Conservation (phyloP, 2,113 vertebrate species). For the Melierax canorus region DNA sequence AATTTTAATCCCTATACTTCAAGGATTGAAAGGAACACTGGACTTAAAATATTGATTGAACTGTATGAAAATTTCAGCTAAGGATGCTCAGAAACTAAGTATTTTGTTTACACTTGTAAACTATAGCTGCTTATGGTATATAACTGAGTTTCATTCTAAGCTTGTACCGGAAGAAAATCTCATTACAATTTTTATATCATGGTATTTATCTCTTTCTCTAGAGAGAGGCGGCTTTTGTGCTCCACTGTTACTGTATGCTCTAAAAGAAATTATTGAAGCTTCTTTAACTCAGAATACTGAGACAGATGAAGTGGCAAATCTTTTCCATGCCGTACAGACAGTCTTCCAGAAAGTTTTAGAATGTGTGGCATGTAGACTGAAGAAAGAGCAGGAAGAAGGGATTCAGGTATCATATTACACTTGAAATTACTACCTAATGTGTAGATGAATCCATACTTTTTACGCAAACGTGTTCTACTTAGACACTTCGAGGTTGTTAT, state of each 20-base stretch:
- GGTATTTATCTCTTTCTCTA: constrained; percentile 48
- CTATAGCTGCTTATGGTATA: not conserved
- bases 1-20: not conserved
- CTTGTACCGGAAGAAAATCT: not conserved
- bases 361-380: constrained; percentile 73
- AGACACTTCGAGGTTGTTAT: not conserved
- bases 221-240: constrained; percentile 79
- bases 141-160: not conserved
- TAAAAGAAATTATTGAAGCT: constrained; percentile 81
- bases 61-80: not conserved
- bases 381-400: constrained; percentile 78
- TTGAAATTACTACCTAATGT: not conserved
- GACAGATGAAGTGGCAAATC: constrained; percentile 49
- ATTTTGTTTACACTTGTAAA: not conserved
- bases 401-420: constrained; percentile 71
- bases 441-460: not conserved
- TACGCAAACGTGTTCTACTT: not conserved
- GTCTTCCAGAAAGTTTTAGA: constrained; percentile 89
- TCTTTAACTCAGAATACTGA: constrained; percentile 49
- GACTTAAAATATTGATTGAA: not conserved
- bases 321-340: constrained; percentile 77
- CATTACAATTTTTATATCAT: not conserved
- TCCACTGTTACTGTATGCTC: constrained; percentile 74
- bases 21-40: not conserved
- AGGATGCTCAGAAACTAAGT: not conserved